Conservation (phyloP, 2,888 invertebrate species). For the Cerastis leucographa region DNA sequence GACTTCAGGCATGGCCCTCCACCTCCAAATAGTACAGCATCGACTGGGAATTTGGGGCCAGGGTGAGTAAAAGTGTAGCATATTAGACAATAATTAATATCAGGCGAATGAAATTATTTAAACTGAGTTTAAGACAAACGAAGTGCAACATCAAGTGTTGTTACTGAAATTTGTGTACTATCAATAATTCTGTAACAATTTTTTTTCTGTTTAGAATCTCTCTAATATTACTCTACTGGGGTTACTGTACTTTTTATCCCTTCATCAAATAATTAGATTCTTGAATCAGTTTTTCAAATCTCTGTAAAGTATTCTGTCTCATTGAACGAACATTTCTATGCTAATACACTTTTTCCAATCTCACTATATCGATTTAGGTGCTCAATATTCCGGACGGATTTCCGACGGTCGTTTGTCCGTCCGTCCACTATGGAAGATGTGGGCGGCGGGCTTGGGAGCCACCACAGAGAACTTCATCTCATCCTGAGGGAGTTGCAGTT, state of each 20-base stretch:
- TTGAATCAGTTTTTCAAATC: constrained; percentile 11
- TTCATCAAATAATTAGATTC: neutral
- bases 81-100: neutral
- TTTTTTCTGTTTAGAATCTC: neutral
- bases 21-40: constrained; percentile 91
- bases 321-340: constrained; percentile 37
- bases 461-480: constrained; percentile 96
- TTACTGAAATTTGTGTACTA: neutral
- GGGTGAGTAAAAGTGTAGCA: constrained; percentile 86
- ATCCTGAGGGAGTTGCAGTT: constrained; percentile 98
- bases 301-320: neutral
- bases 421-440: constrained; percentile 95
- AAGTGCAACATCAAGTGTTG: neutral
- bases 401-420: constrained; percentile 92
- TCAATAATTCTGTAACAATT: neutral
- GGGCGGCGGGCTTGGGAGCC: constrained; percentile 91
- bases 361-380: constrained; percentile 77
- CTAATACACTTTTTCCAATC: constrained; percentile 57
- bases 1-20: constrained; percentile 96
- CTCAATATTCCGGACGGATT: constrained; percentile 89
- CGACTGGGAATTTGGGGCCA: constrained; percentile 92
- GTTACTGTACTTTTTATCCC: neutral
- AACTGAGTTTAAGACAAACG: neutral
- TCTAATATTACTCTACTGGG: neutral
- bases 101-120: neutral